Evolutionary conservation across 2,797 vertebrate species (phyloP), one percentile per base, ranked within the genome.

Genomic region (Gymnothorax reevesii): DNA sequence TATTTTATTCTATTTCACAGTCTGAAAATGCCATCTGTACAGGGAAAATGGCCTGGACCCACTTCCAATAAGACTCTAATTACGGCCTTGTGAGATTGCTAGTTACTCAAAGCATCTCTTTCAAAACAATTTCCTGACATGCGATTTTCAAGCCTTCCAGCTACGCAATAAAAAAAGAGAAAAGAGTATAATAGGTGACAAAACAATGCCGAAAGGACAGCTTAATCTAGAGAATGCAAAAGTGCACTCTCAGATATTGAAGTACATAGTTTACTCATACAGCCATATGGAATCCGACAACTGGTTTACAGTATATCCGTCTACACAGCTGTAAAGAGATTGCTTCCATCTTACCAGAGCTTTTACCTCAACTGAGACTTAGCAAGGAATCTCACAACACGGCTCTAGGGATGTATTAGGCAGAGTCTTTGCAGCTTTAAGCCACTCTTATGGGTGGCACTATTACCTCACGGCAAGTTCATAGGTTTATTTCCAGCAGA

Each of bases 71-170:
- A 54, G 42, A 1, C 77, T 80, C 77, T 80, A 80, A 80, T 80
- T 80, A 80, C n/a, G 77, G 77, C 77, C 77, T 80, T 80, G 77
- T 22, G 77, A 80, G 77, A 80, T 55, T 80, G 55, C 49, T 80
- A 55, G 77, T 80, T 80, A 80, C 77, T 80, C n/a, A 80, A 80
- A 80, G 77, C 5, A 80, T 20, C 77, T 54, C 77, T 80, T 80
- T 80, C 77, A 80, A 80, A 49, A 55, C 22, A 22, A 1, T 55
- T 80, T 52, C 77, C 77, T 80, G 77, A 22, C 52, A 80, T 80
- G 49, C 33, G 33, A 42, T 20, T 80, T 20, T 80, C 49, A 54
- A 80, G 54, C 77, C 77, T 80, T 80, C 77, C 10, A 80, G 77
- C 49, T 22, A 80, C 52, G 52, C 77, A 80, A 80, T 80, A 52